A percentile compares a stretch with the other conserved stretches of the same genome.
These are phyloP conservation scores for Diabrotica undecimpunctata DNA, from an alignment of 1,140 invertebrate species.

Conservation along the genomic window DNA sequence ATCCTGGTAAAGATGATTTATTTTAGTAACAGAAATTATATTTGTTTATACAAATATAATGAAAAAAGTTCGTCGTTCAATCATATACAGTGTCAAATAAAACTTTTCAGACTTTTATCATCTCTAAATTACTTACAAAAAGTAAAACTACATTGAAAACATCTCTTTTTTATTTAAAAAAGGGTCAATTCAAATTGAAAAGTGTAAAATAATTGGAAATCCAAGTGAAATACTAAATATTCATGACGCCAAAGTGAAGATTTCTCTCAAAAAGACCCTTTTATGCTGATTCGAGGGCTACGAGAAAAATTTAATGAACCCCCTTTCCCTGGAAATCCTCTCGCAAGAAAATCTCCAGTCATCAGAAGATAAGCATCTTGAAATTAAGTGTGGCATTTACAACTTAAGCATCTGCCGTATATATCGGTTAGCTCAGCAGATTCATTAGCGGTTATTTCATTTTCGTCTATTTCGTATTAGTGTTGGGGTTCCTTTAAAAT, in stretches of 20 bases:
- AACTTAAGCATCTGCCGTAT: constrained; percentile 9
- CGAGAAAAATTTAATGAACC: background rate
- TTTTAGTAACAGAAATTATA: too few relatives aligned
- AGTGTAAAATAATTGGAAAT: background rate
- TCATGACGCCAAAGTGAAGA: background rate
- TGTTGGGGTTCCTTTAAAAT: background rate
- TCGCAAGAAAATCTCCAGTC: constrained; percentile 3
- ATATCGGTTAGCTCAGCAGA: constrained; percentile 7
- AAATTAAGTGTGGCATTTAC: constrained; percentile 7
- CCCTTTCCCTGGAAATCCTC: background rate
- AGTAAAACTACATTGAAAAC: too few relatives aligned
- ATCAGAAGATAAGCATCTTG: constrained; percentile 8
- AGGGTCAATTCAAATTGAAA: background rate
- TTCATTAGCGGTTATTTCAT: constrained; percentile 9
- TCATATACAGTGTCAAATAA: too few relatives aligned
- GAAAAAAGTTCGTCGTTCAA: too few relatives aligned
- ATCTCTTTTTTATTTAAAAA: background rate
- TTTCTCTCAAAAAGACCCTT: constrained; percentile 5
- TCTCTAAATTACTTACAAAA: too few relatives aligned
- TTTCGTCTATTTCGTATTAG: background rate
- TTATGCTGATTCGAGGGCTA: constrained; percentile 1
- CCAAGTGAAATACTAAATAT: constrained; percentile 1
- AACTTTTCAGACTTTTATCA: too few relatives aligned
- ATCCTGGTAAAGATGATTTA: too few relatives aligned
- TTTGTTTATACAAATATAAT: too few relatives aligned